Conservation (phyloP, 2,113 vertebrate genomes). For the Cromileptes altivelis region DNA sequence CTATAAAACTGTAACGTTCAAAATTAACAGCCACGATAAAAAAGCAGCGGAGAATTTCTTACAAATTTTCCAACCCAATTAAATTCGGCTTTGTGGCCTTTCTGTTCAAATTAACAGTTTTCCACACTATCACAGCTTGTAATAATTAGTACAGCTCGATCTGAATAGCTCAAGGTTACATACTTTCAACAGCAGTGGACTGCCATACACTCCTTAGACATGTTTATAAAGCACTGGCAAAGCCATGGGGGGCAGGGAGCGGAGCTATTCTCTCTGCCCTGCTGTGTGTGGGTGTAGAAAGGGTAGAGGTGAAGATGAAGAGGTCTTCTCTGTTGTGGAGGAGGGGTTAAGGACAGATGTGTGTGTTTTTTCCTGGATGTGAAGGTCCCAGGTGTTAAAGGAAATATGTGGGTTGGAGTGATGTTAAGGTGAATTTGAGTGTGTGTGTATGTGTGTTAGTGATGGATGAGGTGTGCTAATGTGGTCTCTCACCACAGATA, state of each 20-base stretch:
- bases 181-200: slow-evolving; percentile 26
- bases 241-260: slow-evolving; percentile 25
- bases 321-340: slow-evolving; percentile 73
- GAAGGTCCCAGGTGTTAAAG: slow-evolving; percentile 78
- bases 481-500: slow-evolving; percentile 78
- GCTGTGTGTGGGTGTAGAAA: slow-evolving; percentile 75
- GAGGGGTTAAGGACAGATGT: slow-evolving; percentile 72
- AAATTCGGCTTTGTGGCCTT: slow-evolving; percentile 31
- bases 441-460: slow-evolving; percentile 40
- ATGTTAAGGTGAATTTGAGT: slow-evolving; percentile 60
- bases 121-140: slow-evolving; percentile 10
- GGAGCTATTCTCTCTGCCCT: slow-evolving; percentile 55
- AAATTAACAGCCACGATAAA: slow-evolving; percentile 20
- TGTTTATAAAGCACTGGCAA: slow-evolving; percentile 53
- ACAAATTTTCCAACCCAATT: slow-evolving; percentile 2
- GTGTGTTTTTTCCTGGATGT: slow-evolving; percentile 43
- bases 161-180: slow-evolving; percentile 72
- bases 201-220: slow-evolving; percentile 34
- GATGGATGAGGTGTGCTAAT: slow-evolving; percentile 80
- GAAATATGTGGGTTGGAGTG: slow-evolving; percentile 69
- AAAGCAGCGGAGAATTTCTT: slow-evolving; percentile 24
- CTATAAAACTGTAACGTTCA: neutral
- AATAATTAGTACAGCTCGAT: slow-evolving; percentile 39
- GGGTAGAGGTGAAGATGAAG: slow-evolving; percentile 68
- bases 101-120: slow-evolving; percentile 14